Percentiles rank a stretch among this genome's conserved stretches.
phyloP scores from a whole-genome alignment of 2,797 vertebrate species.

The Poeciliopsis infans region DNA sequence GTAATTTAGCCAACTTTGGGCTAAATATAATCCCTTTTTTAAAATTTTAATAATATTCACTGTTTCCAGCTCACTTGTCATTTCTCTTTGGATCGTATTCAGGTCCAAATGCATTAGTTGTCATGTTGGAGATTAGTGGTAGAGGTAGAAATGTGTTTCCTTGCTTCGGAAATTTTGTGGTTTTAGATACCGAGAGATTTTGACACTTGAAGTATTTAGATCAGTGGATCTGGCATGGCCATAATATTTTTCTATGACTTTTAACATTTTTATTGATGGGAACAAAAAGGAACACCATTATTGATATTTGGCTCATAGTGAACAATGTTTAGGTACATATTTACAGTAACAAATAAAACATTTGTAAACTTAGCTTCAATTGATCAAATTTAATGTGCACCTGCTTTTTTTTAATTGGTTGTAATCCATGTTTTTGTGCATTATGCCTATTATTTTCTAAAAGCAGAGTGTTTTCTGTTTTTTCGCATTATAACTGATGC shows the following conservation, averaged over 20 bases:
- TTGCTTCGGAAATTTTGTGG: constrained; percentile 37
- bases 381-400: neutral
- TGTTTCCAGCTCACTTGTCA: constrained; percentile 9
- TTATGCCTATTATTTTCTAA: neutral
- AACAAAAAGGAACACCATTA: neutral
- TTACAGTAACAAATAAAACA: neutral
- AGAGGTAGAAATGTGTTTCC: constrained; percentile 37
- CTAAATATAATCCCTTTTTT: neutral
- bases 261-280: constrained; percentile 8
- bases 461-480: neutral
- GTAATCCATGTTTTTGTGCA: neutral
- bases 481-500: constrained; percentile 12
- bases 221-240: constrained; percentile 30
- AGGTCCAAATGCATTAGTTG: constrained; percentile 24
- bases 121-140: constrained; percentile 54
- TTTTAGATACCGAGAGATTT: constrained; percentile 52
- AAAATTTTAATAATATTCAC: constrained; percentile 11
- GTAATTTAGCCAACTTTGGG: neutral
- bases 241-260: constrained; percentile 6
- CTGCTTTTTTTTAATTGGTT: neutral
- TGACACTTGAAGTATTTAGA: constrained; percentile 46
- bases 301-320: neutral
- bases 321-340: neutral
- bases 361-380: neutral
- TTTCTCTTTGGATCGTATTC: constrained; percentile 22